A percentile compares a stretch with the other conserved stretches of the same genome.
These are phyloP conservation scores for Drosophila parabipectinata DNA, from an alignment of 1,140 invertebrate species.

Conservation along the genomic window DNA sequence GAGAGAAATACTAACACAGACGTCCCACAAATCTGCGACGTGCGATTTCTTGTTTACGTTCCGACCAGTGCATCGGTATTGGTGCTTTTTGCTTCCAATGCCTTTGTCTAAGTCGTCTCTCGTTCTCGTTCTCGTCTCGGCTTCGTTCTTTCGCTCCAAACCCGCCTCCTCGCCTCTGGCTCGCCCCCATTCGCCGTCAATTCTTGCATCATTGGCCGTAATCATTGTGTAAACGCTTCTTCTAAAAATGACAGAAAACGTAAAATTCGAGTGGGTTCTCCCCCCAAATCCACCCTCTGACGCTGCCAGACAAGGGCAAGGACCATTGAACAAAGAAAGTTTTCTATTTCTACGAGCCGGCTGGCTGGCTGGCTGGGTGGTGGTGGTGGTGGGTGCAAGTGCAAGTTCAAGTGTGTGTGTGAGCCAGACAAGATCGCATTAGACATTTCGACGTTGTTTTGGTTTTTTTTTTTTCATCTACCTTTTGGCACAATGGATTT, in stretches of 20 bases:
- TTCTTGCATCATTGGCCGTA: constrained; percentile 78
- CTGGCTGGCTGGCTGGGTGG: no score
- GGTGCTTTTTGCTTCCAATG: constrained; percentile 26
- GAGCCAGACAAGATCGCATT: constrained; percentile 54
- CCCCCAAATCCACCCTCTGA: not conserved
- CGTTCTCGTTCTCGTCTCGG: constrained; percentile 14
- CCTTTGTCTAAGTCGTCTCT: constrained; percentile 54
- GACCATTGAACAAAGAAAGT: constrained; percentile 70
- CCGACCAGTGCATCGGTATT: constrained; percentile 24
- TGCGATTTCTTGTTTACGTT: constrained; percentile 78
- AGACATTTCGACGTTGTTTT: constrained; percentile 32
- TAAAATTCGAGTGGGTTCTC: constrained; percentile 24
- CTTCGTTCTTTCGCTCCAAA: no score
- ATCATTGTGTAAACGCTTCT: constrained; percentile 71
- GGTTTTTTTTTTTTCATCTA: not conserved
- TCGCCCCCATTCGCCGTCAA: constrained; percentile 35
- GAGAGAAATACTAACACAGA: constrained; percentile 20
- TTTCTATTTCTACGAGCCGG: constrained; percentile 7
- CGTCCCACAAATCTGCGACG: constrained; percentile 29
- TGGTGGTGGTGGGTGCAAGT: not conserved
- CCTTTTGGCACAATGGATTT: constrained; percentile 9
- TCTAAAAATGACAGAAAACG: constrained; percentile 74
- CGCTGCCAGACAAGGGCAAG: constrained; percentile 57
- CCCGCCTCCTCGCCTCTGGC: not conserved
- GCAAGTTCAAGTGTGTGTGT: not conserved